Evolutionary conservation across 1,140 invertebrate genomes (phyloP).

Genomic region (Papilio dardanus): DNA sequence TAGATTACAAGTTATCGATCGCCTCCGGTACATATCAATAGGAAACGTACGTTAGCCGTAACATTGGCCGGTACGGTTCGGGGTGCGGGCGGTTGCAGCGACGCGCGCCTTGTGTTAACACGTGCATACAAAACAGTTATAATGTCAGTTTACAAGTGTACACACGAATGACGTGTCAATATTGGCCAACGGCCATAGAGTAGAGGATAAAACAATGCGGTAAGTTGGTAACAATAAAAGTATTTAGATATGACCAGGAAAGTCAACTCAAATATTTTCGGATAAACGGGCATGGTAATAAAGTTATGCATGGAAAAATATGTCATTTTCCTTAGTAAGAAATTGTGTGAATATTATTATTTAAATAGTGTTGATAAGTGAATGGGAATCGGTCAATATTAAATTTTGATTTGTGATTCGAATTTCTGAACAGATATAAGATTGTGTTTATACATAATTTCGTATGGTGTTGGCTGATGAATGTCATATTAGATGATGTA

Average conservation of each 20-base stretch:
- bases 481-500: not conserved
- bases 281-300: not conserved
- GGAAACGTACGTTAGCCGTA: not conserved
- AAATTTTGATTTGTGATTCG: no score
- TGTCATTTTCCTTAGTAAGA: not conserved
- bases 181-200: constrained; percentile 29
- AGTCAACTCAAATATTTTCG: not conserved
- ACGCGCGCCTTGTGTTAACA: constrained; percentile 17
- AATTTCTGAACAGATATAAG: no score
- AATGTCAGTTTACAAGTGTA: constrained; percentile 10
- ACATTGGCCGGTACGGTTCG: not conserved
- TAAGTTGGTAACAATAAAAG: not conserved
- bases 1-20: constrained; percentile 16
- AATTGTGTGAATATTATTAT: no score
- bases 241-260: not conserved
- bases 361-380: no score
- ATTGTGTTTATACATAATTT: not conserved
- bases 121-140: constrained; percentile 32
- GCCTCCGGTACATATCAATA: constrained; percentile 13
- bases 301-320: not conserved
- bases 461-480: not conserved
- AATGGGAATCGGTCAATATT: no score
- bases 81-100: not conserved
- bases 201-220: not conserved
- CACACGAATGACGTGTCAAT: constrained; percentile 24